Percentiles rank a stretch among this genome's conserved stretches.
These are phyloP conservation scores for Agelastica alni DNA, from an alignment of 2,888 invertebrate genomes.

Conservation along the genomic window DNA sequence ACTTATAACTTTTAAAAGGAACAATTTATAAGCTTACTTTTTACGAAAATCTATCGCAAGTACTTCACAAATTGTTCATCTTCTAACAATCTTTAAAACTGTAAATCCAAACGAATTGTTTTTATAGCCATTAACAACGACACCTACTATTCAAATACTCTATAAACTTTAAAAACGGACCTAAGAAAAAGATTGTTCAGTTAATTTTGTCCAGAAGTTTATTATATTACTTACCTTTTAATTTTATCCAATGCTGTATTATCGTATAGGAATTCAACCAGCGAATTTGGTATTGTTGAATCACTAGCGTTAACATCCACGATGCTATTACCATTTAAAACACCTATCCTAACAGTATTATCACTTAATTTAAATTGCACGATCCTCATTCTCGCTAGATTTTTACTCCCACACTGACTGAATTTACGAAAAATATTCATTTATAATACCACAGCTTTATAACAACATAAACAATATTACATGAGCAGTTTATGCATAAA, in stretches of 20 bases:
- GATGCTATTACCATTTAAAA: slow-evolving; percentile 38
- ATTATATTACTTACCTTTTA: slow-evolving; percentile 35
- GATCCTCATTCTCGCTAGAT: slow-evolving; percentile 37
- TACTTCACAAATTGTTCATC: too few species aligned
- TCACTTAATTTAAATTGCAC: slow-evolving; percentile 42
- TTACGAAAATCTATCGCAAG: too few species aligned
- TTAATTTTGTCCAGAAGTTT: too few species aligned
- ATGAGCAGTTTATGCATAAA: neutral
- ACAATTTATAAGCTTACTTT: too few species aligned
- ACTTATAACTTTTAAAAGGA: too few species aligned
- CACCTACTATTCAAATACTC: too few species aligned
- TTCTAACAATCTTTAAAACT: too few species aligned
- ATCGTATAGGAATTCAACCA: slow-evolving; percentile 39
- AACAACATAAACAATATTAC: neutral
- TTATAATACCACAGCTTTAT: neutral
- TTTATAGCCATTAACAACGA: too few species aligned
- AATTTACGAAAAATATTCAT: slow-evolving; percentile 15
- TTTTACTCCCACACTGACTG: slow-evolving; percentile 10
- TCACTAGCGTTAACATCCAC: slow-evolving; percentile 41
- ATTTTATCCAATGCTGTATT: slow-evolving; percentile 36
- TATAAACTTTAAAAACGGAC: neutral
- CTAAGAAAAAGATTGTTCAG: neutral
- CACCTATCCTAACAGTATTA: slow-evolving; percentile 38
- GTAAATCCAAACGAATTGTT: too few species aligned
- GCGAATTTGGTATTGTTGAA: slow-evolving; percentile 36